Evolutionary conservation across 2,797 vertebrate species (phyloP).

Genomic region (Premnoplex brunnescens): DNA sequence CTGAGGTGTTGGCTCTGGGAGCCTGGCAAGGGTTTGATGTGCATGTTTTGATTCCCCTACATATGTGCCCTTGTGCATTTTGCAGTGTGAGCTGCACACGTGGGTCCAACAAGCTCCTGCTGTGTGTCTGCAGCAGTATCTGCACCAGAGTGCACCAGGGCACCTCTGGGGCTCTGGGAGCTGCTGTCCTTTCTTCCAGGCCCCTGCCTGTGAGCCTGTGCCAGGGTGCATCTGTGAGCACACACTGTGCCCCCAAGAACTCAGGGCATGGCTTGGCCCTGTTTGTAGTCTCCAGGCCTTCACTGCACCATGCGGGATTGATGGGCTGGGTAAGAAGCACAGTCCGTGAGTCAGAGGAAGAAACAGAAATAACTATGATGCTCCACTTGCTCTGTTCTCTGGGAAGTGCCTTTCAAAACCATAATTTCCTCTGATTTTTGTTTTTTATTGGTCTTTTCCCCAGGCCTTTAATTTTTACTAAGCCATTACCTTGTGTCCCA

Average conservation of each 20-base stretch:
- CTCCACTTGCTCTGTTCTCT: neutral
- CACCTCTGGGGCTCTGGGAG: neutral
- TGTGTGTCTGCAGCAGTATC: rapidly evolving
- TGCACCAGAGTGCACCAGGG: neutral
- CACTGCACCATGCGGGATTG: neutral
- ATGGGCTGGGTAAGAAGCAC: neutral
- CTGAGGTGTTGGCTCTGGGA: neutral
- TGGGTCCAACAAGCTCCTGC: rapidly evolving
- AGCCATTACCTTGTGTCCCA: neutral
- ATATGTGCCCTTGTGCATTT: neutral
- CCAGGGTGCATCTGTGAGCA: neutral
- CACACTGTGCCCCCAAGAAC: neutral
- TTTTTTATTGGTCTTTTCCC: neutral
- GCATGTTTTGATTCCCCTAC: neutral
- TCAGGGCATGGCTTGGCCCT: rapidly evolving
- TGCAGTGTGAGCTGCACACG: neutral
- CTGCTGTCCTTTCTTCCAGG: neutral
- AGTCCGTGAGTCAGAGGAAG: neutral
- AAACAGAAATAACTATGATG: neutral
- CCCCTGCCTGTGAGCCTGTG: neutral
- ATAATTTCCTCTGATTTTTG: neutral
- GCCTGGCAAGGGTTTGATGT: neutral
- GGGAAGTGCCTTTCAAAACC: neutral
- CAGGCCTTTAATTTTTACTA: neutral
- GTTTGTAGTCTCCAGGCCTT: neutral